Conservation (phyloP, 2,888 invertebrate species). For the Chrysolina haemoptera region DNA sequence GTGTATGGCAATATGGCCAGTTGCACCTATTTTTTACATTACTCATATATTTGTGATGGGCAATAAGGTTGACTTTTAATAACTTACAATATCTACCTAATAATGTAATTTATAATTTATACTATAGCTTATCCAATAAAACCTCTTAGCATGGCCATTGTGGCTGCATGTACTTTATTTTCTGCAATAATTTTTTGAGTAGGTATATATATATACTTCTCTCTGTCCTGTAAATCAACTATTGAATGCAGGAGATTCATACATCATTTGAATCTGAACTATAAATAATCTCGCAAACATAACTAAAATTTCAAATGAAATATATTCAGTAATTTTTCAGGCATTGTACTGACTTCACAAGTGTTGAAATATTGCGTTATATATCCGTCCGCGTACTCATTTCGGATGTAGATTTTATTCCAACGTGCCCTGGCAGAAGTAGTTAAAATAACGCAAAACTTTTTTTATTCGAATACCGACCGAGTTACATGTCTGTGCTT, state of each 20-base stretch:
- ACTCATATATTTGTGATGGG: no score
- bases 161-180: no score
- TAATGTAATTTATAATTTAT: no score
- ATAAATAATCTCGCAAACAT: constrained; percentile 2
- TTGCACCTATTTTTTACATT: no score
- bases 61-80: no score
- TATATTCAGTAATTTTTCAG: constrained; percentile 18
- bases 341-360: constrained; percentile 7
- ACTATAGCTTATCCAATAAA: no score
- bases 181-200: no score
- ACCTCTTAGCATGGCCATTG: no score
- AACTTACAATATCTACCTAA: no score
- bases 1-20: no score
- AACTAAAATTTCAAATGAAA: constrained; percentile 17
- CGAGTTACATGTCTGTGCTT: constrained; percentile 1
- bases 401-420: constrained; percentile 12
- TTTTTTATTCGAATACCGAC: constrained; percentile 14
- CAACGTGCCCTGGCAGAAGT: constrained; percentile 17
- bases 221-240: no score
- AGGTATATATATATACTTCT: no score
- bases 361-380: constrained; percentile 17
- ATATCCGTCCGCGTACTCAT: constrained; percentile 6
- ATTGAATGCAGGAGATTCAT: not conserved
- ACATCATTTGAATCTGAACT: not conserved
- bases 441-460: constrained; percentile 6